Percentiles rank a stretch among this genome's conserved stretches.
phyloP scores from a whole-genome alignment of 2,797 vertebrate species.

The Pygocentrus nattereri region DNA sequence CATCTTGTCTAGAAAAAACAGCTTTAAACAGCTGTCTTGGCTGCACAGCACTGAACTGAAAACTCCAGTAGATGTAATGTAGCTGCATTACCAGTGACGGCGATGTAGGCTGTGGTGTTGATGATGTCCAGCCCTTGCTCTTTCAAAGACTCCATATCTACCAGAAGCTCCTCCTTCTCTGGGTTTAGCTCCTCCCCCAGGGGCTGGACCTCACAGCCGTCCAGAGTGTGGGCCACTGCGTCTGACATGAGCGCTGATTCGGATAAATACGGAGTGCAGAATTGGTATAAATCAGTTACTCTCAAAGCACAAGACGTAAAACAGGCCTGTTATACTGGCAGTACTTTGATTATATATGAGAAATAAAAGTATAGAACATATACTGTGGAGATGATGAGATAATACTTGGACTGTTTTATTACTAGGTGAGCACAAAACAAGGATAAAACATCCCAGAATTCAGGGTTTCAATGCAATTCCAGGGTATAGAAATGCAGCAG shows the following conservation, averaged over 20 bases:
- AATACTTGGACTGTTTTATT: too few species aligned
- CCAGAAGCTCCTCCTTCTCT: constrained; percentile 90
- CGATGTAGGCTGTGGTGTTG: constrained; percentile 95
- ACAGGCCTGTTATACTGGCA: too few species aligned
- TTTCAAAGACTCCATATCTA: constrained; percentile 88
- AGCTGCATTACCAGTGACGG: constrained; percentile 83
- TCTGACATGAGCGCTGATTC: constrained; percentile 89
- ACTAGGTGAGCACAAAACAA: too few species aligned
- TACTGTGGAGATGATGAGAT: too few species aligned
- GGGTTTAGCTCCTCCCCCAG: constrained; percentile 94
- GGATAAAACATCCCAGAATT: too few species aligned
- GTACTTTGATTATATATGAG: too few species aligned
- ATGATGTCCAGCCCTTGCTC: constrained; percentile 94
- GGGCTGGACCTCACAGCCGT: constrained; percentile 94
- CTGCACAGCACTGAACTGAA: background rate
- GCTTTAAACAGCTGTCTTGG: background rate
- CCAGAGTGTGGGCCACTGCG: constrained; percentile 96
- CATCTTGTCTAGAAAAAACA: too few species aligned
- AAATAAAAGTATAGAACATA: too few species aligned
- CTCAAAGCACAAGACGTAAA: too few species aligned
- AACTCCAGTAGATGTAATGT: background rate
- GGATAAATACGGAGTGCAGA: background rate
- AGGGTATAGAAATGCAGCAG: too few species aligned
- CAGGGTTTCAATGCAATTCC: too few species aligned
- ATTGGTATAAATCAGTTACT: background rate